Base-by-base conservation (phyloP, 2,888 invertebrate genomes). In the Macaria notata region DNA sequence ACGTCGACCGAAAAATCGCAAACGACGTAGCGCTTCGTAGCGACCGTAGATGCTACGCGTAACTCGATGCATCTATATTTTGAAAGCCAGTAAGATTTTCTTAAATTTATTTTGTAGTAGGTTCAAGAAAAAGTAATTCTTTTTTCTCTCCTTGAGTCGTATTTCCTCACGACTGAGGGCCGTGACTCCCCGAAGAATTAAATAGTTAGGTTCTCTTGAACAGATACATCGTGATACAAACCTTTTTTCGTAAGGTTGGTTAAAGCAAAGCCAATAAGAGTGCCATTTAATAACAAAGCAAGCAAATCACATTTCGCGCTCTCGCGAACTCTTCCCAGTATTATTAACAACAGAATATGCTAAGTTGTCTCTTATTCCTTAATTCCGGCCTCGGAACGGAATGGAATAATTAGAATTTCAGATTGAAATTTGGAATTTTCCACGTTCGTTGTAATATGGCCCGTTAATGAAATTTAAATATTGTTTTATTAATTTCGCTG, bases 361-460 rank as follows among this genome's bases (percentile, higher is more conserved):
- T 86, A 88, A 88, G 79, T 83, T 83, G 83, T 86, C 83, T 84
- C 81, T 80, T 84, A 84, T 84, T 85, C 82, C 76, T 78, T 82
- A 78, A 77, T 54, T 59, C 60, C 57, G 61, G 62, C 66, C 69
- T 66, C 70, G 69, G 66, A 73, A 8, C 75, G 74, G 74, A 75
- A 76, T 78, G 72, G 70, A 65, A 72, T 69, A 84, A 88, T 88
- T 88, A 87, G 79, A 88, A 88, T 80, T 88, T 88, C 81, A 88
- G 83, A 88, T 87, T 83, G 76, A 62, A 73, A 69, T 81, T 87
- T 82, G 75, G 63, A 74, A 70, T 82, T 81, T 81, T 85, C 78
- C 79, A 81, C 81, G 57, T 57, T 59, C 50, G 54, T 46, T 72
- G 70, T 76, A 65, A 73, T 73, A 70, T 72, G 68, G 68, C 65